phyloP scores from a whole-genome alignment of 2,888 invertebrate genomes.

The Osedax frankpressi region DNA sequence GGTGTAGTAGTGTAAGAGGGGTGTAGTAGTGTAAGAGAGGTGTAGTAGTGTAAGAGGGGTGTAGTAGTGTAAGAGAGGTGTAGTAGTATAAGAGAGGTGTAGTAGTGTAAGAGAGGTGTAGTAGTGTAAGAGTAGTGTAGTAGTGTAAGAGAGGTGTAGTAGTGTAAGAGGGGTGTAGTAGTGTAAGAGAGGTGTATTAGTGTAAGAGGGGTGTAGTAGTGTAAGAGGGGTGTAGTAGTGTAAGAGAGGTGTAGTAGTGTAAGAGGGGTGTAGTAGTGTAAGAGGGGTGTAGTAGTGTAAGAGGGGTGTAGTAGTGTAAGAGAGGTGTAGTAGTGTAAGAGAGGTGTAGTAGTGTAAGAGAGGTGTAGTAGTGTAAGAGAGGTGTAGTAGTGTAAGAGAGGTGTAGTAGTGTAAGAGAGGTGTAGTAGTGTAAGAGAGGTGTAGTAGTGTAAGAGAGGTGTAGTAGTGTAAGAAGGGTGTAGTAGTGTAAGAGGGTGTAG shows the following conservation, averaged over 20 bases:
- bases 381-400: background rate
- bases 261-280: slow-evolving; percentile 52
- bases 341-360: background rate
- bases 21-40: background rate
- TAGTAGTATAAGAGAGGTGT: slow-evolving; percentile 47
- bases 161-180: background rate
- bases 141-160: too few relatives aligned
- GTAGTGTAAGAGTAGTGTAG: background rate
- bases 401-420: background rate
- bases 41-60: slow-evolving; percentile 16
- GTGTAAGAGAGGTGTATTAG: background rate
- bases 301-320: background rate
- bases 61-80: slow-evolving; percentile 65
- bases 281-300: slow-evolving; percentile 63
- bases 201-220: background rate
- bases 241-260: background rate
- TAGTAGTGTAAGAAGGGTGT: background rate
- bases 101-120: background rate
- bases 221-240: background rate
- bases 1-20: background rate
- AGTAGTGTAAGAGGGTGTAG: too few relatives aligned
- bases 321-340: background rate
- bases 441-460: background rate
- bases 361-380: too few relatives aligned
- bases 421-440: background rate